These are phyloP conservation scores for Caranx ignobilis DNA, from an alignment of 2,113 vertebrate genomes.

Conservation along the genomic window DNA sequence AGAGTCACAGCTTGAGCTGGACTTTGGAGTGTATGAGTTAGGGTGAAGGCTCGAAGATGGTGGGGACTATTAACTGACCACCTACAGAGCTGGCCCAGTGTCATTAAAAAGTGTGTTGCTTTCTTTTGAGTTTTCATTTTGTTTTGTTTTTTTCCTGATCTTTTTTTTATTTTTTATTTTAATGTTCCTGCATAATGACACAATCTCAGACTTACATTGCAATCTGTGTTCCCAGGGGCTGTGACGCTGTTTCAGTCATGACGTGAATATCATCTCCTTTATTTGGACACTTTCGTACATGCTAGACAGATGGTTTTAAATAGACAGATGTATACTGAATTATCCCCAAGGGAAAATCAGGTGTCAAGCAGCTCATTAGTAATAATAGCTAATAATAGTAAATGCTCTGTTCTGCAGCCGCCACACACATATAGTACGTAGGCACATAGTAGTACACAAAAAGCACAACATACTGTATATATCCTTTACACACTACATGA, in stretches of 20 bases:
- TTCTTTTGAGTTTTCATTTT: background rate
- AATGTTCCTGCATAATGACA: background rate
- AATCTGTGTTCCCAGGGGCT: background rate
- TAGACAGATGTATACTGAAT: no score
- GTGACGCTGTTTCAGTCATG: background rate
- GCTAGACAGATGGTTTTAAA: no score
- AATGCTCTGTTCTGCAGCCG: no score
- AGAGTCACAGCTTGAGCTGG: slow-evolving; percentile 13
- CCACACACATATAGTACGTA: no score
- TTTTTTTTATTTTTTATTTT: background rate
- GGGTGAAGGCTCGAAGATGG: background rate
- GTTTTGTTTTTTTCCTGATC: background rate
- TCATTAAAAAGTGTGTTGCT: background rate
- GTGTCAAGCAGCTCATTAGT: no score
- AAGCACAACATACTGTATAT: no score
- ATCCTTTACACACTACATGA: no score
- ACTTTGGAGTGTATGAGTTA: background rate
- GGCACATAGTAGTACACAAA: no score
- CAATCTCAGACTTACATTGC: background rate
- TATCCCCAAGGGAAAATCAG: no score
- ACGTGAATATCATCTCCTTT: no score
- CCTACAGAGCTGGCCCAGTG: background rate
- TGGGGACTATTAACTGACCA: background rate
- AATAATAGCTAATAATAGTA: no score
- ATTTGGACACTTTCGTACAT: no score